Evolutionary conservation across 92 coral and sea anemone species (phyloP).

Genomic region (Epizoanthus scotinus): DNA sequence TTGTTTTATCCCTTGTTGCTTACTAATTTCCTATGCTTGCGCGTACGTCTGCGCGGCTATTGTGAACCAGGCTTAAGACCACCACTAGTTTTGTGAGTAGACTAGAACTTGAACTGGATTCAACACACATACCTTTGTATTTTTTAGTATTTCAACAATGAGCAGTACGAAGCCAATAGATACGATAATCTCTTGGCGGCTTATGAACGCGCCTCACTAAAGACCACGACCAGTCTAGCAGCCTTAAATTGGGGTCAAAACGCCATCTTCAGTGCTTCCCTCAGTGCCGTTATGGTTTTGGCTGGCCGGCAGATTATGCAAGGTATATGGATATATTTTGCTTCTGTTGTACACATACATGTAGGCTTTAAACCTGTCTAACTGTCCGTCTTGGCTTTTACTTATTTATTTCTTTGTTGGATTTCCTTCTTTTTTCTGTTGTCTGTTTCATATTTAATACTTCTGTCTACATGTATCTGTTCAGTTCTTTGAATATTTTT

Average conservation of each 20-base stretch:
- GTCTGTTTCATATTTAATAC: no score
- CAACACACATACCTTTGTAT: neutral
- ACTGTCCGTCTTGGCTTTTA: neutral
- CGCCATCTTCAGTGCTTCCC: constrained; percentile 88
- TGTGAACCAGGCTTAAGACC: no score
- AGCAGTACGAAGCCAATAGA: constrained; percentile 78
- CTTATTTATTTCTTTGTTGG: neutral
- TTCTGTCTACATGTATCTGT: no score
- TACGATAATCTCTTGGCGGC: constrained; percentile 81
- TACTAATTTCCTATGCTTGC: no score
- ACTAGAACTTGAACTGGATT: no score
- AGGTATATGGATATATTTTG: constrained; percentile 50
- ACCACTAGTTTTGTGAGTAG: no score
- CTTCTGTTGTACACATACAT: neutral
- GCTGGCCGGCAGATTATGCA: constrained; percentile 88
- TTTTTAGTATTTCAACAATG: constrained; percentile 93
- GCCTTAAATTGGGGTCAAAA: constrained; percentile 96
- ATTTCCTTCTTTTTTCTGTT: no score
- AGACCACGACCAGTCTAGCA: constrained; percentile 94
- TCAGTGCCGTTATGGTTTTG: constrained; percentile 84
- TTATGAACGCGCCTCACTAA: constrained; percentile 90
- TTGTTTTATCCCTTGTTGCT: no score
- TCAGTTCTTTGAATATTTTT: no score
- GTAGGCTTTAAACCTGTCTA: neutral
- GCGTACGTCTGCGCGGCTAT: no score